These are phyloP conservation scores for Lasioglossum leucozonium DNA, from an alignment of 2,888 invertebrate genomes.

Conservation along the genomic window DNA sequence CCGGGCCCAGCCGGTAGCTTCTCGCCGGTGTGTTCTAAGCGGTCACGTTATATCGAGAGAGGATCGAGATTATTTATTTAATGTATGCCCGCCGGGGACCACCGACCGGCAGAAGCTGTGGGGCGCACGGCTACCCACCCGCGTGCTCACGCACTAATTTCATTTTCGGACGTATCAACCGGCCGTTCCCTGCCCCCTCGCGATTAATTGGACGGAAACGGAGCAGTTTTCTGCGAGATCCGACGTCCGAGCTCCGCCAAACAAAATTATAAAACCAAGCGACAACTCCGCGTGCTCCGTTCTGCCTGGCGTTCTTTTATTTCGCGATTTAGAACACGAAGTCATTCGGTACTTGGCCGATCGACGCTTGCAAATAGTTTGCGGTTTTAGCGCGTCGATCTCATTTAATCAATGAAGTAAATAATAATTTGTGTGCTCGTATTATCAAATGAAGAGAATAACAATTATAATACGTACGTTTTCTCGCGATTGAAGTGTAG, in stretches of 20 bases:
- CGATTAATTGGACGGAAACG: conserved; percentile 56
- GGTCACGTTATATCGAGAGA: conserved; percentile 62
- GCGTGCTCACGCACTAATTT: conserved; percentile 68
- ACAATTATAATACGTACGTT: background rate
- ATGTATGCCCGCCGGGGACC: conserved; percentile 68
- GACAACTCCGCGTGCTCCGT: background rate
- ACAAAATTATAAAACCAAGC: background rate
- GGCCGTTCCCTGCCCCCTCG: conserved; percentile 10
- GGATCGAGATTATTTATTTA: conserved; percentile 72
- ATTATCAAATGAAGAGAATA: no score
- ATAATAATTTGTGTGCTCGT: no score
- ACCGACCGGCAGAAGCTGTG: conserved; percentile 69
- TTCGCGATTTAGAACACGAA: background rate
- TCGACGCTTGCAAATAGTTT: no score
- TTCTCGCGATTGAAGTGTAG: background rate
- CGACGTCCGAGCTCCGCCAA: background rate
- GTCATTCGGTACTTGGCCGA: background rate
- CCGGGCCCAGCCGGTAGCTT: conserved; percentile 61
- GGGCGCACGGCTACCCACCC: conserved; percentile 66
- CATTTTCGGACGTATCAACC: conserved; percentile 62
- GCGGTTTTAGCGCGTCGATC: no score
- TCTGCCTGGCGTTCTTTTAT: background rate
- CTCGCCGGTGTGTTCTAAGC: conserved; percentile 70
- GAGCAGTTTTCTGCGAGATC: conserved; percentile 37
- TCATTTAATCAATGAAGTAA: no score